Conservation (phyloP, 2,888 invertebrate species). For the Schizaphis graminum region DNA sequence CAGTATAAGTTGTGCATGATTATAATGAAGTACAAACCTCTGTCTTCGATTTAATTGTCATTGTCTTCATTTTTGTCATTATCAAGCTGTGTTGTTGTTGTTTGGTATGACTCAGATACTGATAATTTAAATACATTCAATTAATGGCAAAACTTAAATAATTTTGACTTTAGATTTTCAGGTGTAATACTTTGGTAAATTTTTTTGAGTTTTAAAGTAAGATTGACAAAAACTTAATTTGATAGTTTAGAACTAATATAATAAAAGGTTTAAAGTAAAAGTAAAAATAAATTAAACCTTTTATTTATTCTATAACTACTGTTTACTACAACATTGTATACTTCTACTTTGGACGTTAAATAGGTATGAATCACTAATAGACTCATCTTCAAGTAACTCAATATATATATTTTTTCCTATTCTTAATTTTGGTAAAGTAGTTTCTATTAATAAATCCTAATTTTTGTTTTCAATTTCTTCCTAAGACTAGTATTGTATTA, state of each 20-base stretch:
- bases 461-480: not conserved
- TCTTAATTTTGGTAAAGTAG: not conserved
- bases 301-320: too few species aligned
- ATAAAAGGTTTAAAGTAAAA: too few species aligned
- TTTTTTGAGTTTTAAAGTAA: not conserved
- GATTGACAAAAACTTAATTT: not conserved
- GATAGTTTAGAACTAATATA: not conserved
- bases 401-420: too few species aligned
- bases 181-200: not conserved
- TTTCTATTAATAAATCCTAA: constrained; percentile 9
- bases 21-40: too few species aligned
- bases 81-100: not conserved
- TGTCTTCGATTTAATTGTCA: too few species aligned
- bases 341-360: too few species aligned
- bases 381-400: too few species aligned
- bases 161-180: not conserved
- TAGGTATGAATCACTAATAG: too few species aligned
- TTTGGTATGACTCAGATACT: not conserved
- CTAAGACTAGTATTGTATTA: not conserved
- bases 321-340: too few species aligned
- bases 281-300: too few species aligned
- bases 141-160: too few species aligned
- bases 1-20: too few species aligned
- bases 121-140: not conserved
- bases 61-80: not conserved